Evolutionary conservation across 1,140 invertebrate species (phyloP).

Genomic region (Zelostemma sp.): DNA sequence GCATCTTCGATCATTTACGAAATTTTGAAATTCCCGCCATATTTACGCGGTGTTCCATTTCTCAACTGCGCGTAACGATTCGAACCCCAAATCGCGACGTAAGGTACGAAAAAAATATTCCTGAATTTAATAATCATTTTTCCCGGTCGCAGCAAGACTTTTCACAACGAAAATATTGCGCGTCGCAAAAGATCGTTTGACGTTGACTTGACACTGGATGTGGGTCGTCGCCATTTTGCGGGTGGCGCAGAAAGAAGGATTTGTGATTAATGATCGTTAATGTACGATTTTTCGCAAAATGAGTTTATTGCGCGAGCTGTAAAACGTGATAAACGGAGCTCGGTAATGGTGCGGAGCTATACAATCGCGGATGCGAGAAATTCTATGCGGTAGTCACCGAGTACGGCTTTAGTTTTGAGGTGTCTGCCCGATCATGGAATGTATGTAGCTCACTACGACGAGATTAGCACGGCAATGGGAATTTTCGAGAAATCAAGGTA

Average conservation of each 20-base stretch:
- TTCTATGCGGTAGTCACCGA: slow-evolving; percentile 5
- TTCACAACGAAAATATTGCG: no score
- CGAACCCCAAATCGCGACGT: no score
- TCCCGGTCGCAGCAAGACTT: no score
- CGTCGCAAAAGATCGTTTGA: background rate
- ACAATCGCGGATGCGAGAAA: slow-evolving; percentile 35
- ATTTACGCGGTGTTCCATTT: no score
- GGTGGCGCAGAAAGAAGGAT: slow-evolving; percentile 36
- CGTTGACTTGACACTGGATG: background rate
- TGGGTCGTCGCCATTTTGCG: slow-evolving; percentile 41
- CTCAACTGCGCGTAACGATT: no score
- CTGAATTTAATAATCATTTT: no score
- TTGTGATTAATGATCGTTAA: slow-evolving; percentile 52
- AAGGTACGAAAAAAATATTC: no score
- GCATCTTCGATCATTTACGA: no score
- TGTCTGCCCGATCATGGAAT: slow-evolving; percentile 21
- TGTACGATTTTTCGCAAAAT: slow-evolving; percentile 33
- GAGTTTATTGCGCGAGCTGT: slow-evolving; percentile 36
- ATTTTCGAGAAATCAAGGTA: slow-evolving; percentile 43
- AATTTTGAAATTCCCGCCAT: no score
- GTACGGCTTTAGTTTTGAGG: slow-evolving; percentile 20
- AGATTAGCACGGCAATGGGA: slow-evolving; percentile 27
- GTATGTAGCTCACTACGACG: slow-evolving; percentile 19
- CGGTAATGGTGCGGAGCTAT: slow-evolving; percentile 37
- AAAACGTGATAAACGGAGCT: slow-evolving; percentile 44